Evolutionary conservation across 1,140 invertebrate species (phyloP), one percentile per base, ranked within the genome.

Genomic region (Eupristina koningsbergeri): DNA sequence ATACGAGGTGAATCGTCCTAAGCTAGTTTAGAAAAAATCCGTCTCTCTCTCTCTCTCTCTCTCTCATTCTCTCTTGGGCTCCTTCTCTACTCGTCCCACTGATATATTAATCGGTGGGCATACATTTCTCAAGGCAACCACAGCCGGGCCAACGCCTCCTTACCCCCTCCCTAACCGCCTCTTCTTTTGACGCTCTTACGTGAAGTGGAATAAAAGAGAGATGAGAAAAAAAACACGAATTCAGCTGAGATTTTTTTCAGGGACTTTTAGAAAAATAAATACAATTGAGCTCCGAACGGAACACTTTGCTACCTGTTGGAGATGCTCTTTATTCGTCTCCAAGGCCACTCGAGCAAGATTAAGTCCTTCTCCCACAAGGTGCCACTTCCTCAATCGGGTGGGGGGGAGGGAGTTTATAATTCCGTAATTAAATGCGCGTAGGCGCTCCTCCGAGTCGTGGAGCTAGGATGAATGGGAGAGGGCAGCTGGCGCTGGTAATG

Each of bases 21-120:
- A 90, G 89, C 89, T 88, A 89, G 89, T 90, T 90, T 90, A 88
- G 87, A 86, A 89, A 88, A 77, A 69, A 39, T n/a, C 50, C 15
- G 50, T 31, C 50, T 0, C 41, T 26, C 19, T 19, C 15, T 13
- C 41, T 29, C 39, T 45, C 39, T 45, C 45, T 74, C 41, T 74
- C 45, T 74, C 67, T 31, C 41, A 19, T 11, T 73, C 69, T 47
- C 53, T 50, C 31, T 53, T 69, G n/a, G 58, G 69, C 34, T 61
- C 29, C 26, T 73, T n/a, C n/a, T n/a, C n/a, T n/a, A n/a, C n/a
- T n/a, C n/a, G n/a, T n/a, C 69, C 61, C 58, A 50, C 31, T 53
- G 75, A 19, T 75, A 75, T 64, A 84, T 84, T 84, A 67, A 77
- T 77, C 81, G 71, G 41, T 11, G 45, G 71, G 58, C n/a, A n/a